Base-by-base conservation (phyloP, 2,797 vertebrate genomes). In the Tadarida brasiliensis region DNA sequence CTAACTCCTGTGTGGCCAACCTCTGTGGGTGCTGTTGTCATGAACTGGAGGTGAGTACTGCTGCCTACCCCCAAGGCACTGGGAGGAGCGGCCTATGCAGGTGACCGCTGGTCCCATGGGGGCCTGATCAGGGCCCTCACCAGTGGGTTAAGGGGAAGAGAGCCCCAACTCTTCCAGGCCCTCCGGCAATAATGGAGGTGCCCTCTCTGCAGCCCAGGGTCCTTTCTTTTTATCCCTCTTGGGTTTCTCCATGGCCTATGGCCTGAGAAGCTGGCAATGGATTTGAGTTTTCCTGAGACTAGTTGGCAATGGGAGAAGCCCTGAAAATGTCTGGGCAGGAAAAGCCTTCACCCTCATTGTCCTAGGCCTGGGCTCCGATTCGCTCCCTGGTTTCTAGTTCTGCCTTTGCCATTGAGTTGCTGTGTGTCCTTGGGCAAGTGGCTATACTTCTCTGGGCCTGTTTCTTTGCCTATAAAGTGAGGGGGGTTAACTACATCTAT, bases 381-480 rank as follows among this genome's bases (percentile, higher is more conserved):
- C 54, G 44, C 54, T 54, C 54, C 71, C 19, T 26, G 61, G 54
- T 77, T 57, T 73, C 67, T 77, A 86, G 47, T 82, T 90, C 68
- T 94, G 54, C 35, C 35, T 49, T 61, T 70, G 47, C 57, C 28
- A 15, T 14, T 30, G 19, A 68, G 56, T 15, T 56, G 30, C 86
- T 83, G 63, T 90, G 76, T 82, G 51, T 78, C 80, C 68, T 80
- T 49, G 15, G 65, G 19, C 35, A 49, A 63, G 87, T 30, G 14
- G 20, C 33, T 82, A 10, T 47, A 35, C 24, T 57, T 91, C 74
- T 87, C 83, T 82, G 74, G n/a, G 30, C 10, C 54, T 76, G 28
- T 85, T 68, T 95, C 56, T 39, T 89, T 39, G 56, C 47, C 81
- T 92, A 16, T 63, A 73, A 51, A 39, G 71, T n/a, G 49, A 84